Conservation (phyloP, 2,113 vertebrate genomes). For the Leucosticte australis region DNA sequence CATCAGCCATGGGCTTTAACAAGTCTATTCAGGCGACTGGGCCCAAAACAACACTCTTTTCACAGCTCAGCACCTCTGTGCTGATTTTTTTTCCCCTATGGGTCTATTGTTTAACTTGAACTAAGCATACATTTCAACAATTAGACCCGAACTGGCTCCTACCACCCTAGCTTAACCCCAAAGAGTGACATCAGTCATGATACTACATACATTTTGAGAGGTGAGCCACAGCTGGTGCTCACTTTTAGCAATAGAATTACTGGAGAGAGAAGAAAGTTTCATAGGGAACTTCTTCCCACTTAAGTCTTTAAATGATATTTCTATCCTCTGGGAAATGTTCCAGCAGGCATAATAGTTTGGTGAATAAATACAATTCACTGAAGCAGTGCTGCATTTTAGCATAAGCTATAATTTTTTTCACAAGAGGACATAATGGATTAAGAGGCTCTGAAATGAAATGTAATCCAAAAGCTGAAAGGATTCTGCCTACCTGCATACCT, state of each 20-base stretch:
- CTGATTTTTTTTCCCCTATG: constrained; percentile 70
- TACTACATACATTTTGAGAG: constrained; percentile 42
- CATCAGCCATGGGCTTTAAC: constrained; percentile 90
- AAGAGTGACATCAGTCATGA: constrained; percentile 75
- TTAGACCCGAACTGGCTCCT: constrained; percentile 71
- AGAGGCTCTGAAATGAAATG: constrained; percentile 17
- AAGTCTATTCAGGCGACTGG: constrained; percentile 89
- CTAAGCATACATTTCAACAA: constrained; percentile 77
- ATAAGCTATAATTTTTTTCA: neutral
- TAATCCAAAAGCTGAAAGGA: constrained; percentile 15
- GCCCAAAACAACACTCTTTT: constrained; percentile 82
- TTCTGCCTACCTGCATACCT: neutral
- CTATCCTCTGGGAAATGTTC: neutral
- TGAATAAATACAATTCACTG: neutral
- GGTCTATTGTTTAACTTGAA: constrained; percentile 80
- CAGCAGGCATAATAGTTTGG: neutral
- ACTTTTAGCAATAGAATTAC: neutral
- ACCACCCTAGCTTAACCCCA: constrained; percentile 73
- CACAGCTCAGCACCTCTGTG: constrained; percentile 80
- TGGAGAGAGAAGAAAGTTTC: neutral
- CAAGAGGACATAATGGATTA: neutral
- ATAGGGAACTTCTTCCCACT: neutral
- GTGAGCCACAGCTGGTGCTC: neutral
- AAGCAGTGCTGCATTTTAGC: neutral
- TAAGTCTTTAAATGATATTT: neutral